Percentiles rank a stretch among this genome's conserved stretches.
phyloP scores from a whole-genome alignment of 2,797 vertebrate genomes.

The Amblyraja radiata region DNA sequence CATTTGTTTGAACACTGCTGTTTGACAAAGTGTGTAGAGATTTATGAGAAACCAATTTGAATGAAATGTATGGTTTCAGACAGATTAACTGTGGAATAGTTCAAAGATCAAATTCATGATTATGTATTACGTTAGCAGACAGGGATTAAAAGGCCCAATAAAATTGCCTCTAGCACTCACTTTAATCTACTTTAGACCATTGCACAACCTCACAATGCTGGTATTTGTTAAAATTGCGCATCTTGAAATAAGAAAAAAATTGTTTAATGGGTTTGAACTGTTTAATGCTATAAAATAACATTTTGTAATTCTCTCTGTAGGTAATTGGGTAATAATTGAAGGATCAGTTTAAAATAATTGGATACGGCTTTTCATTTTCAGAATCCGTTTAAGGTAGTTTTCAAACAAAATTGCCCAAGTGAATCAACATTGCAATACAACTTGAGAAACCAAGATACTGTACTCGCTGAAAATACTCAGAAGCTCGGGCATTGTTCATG shows the following conservation, averaged over 20 bases:
- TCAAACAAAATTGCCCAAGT: background rate
- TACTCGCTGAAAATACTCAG: no score
- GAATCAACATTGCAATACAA: background rate
- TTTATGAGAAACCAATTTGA: constrained; percentile 42
- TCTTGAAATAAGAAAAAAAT: background rate
- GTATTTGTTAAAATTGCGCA: background rate
- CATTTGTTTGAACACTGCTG: background rate
- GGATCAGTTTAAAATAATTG: no score
- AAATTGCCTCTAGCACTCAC: constrained; percentile 49
- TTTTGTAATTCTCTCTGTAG: background rate
- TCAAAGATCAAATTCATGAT: constrained; percentile 46
- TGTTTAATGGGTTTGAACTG: background rate
- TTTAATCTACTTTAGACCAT: constrained; percentile 57
- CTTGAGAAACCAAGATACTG: background rate
- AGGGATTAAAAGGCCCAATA: constrained; percentile 52
- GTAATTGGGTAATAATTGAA: background rate
- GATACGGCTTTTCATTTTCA: background rate
- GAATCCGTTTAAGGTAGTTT: background rate
- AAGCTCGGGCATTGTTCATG: no score
- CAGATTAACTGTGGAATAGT: constrained; percentile 48
- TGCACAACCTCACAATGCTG: constrained; percentile 22
- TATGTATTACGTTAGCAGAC: constrained; percentile 44
- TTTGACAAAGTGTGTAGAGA: background rate
- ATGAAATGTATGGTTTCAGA: constrained; percentile 44
- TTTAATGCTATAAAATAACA: background rate